These are phyloP conservation scores for Rana temporaria DNA, from an alignment of 2,113 vertebrate species.

Conservation along the genomic window DNA sequence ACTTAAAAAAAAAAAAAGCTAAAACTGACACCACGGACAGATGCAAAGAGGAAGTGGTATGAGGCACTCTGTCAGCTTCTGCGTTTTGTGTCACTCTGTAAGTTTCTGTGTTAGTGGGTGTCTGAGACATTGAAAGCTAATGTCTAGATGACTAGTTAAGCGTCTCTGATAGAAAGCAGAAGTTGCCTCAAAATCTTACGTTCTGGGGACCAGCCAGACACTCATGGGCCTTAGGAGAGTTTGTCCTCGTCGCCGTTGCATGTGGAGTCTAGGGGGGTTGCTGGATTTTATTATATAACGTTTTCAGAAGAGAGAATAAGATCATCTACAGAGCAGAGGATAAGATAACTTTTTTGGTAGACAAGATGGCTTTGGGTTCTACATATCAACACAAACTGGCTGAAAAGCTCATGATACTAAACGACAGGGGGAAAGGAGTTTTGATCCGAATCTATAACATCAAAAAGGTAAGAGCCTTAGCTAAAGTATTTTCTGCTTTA, in stretches of 20 bases:
- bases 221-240: background rate
- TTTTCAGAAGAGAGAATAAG: background rate
- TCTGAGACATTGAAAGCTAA: background rate
- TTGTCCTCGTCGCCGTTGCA: background rate
- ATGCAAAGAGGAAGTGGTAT: conserved; percentile 51
- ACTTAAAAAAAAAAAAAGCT: background rate
- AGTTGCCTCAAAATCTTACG: background rate
- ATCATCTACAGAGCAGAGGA: background rate
- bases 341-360: background rate
- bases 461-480: conserved; percentile 84
- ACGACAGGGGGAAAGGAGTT: conserved; percentile 86
- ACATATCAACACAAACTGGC: conserved; percentile 89
- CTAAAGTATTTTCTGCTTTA: background rate
- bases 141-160: background rate
- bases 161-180: conserved; percentile 33
- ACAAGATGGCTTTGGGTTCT: conserved; percentile 74
- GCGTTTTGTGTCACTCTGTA: background rate
- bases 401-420: conserved; percentile 90
- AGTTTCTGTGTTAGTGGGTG: conserved; percentile 25
- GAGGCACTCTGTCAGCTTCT: background rate
- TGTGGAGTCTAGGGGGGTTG: background rate
- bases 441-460: conserved; percentile 89
- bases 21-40: background rate
- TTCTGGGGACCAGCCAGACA: background rate
- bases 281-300: background rate